phyloP scores from a whole-genome alignment of 2,888 invertebrate genomes.

The Trissoscelio sp. region DNA sequence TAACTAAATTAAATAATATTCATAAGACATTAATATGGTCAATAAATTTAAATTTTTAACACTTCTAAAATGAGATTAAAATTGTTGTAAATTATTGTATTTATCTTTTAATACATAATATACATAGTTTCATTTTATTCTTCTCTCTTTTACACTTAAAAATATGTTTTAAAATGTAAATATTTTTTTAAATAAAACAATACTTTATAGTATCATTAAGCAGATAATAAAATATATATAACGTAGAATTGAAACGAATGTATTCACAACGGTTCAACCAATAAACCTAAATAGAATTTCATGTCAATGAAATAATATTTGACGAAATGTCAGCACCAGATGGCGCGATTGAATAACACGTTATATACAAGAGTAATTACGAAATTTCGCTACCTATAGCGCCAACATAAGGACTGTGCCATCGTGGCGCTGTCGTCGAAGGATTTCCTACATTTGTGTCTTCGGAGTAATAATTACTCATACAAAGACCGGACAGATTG shows the following conservation, averaged over 20 bases:
- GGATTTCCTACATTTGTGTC: constrained; percentile 70
- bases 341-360: constrained; percentile 7
- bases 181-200: no score
- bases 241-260: not conserved
- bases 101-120: no score
- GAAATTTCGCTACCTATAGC: constrained; percentile 82
- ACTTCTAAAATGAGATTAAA: no score
- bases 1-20: not conserved
- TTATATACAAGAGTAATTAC: constrained; percentile 61
- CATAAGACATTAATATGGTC: not conserved
- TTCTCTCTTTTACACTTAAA: no score
- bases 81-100: no score
- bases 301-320: constrained; percentile 1
- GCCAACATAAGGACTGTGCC: constrained; percentile 82
- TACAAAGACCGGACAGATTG: constrained; percentile 43
- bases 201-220: no score
- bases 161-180: no score
- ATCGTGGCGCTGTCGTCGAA: constrained; percentile 74
- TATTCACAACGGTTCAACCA: not conserved
- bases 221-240: not conserved
- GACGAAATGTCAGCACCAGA: constrained; percentile 18
- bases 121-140: no score
- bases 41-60: no score
- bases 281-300: not conserved
- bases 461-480: constrained; percentile 71